phyloP scores from a whole-genome alignment of 2,888 invertebrate species.

The Eristalinus aeneus region DNA sequence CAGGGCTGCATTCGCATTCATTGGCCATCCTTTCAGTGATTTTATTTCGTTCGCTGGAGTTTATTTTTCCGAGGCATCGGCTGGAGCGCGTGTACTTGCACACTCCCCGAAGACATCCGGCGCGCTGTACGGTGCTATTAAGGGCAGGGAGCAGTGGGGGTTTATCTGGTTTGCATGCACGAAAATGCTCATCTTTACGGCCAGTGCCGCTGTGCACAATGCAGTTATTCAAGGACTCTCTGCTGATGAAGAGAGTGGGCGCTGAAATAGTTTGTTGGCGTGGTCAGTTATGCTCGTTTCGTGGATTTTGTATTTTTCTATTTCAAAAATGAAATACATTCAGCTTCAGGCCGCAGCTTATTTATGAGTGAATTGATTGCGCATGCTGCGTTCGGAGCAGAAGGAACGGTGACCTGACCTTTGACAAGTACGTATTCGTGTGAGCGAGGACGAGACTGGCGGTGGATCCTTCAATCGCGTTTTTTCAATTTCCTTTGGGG shows the following conservation, averaged over 20 bases:
- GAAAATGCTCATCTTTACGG: constrained; percentile 46
- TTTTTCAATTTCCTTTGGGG: constrained; percentile 30
- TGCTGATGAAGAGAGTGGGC: background rate
- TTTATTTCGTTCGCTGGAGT: constrained; percentile 38
- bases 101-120: background rate
- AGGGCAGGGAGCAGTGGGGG: constrained; percentile 40
- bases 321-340: constrained; percentile 17
- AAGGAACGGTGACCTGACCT: constrained; percentile 34
- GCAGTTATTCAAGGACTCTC: background rate
- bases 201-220: constrained; percentile 35
- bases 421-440: constrained; percentile 5
- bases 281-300: background rate
- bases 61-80: constrained; percentile 10
- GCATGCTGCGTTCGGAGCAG: constrained; percentile 46
- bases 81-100: constrained; percentile 1
- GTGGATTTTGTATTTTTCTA: background rate
- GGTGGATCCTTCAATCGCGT: constrained; percentile 2
- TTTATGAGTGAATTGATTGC: constrained; percentile 61
- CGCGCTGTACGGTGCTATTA: constrained; percentile 21
- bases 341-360: constrained; percentile 51
- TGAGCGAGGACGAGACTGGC: background rate
- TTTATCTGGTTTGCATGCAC: constrained; percentile 65
- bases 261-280: constrained; percentile 28
- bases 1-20: constrained; percentile 21
- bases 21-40: constrained; percentile 35